Percentiles rank a stretch among this genome's conserved stretches.
phyloP scores from a whole-genome alignment of 2,888 invertebrate species.

The Ctena decussata region DNA sequence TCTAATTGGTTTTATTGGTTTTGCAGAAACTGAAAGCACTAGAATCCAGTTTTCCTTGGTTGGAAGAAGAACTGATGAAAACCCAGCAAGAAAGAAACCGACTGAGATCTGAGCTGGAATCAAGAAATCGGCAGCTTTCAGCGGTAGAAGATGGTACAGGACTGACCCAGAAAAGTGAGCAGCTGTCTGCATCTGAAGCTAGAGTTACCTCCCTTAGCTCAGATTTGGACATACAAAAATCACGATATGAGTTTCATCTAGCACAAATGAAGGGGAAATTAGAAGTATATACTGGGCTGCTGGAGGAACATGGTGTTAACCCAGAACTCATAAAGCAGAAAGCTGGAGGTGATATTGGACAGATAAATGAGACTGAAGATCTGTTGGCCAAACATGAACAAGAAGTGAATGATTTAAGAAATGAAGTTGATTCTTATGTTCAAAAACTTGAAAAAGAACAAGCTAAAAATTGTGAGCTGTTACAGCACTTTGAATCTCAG shows the following conservation, averaged over 20 bases:
- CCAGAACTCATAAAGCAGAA: conserved; percentile 49
- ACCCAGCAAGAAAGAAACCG: conserved; percentile 60
- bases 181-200: conserved; percentile 35
- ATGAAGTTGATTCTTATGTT: conserved; percentile 57
- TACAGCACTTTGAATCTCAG: conserved; percentile 46
- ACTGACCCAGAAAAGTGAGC: conserved; percentile 33
- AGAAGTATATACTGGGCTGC: conserved; percentile 39
- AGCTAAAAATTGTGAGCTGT: conserved; percentile 34
- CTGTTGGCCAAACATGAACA: conserved; percentile 40
- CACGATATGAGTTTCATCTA: conserved; percentile 61
- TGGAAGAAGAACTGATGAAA: conserved; percentile 66
- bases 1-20: too few species aligned
- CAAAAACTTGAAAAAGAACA: conserved; percentile 61
- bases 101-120: conserved; percentile 47
- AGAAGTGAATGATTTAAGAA: conserved; percentile 49
- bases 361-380: conserved; percentile 11
- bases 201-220: conserved; percentile 39
- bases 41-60: conserved; percentile 39
- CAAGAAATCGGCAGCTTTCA: conserved; percentile 42
- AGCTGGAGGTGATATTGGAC: conserved; percentile 1
- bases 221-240: conserved; percentile 56
- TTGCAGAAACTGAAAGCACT: neutral
- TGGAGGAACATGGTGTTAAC: conserved; percentile 57
- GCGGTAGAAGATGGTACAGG: conserved; percentile 57
- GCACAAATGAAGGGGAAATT: conserved; percentile 54